Evolutionary conservation across 2,797 vertebrate species (phyloP), one percentile per base, ranked within the genome.

Genomic region (Sphenopsis melanotis): DNA sequence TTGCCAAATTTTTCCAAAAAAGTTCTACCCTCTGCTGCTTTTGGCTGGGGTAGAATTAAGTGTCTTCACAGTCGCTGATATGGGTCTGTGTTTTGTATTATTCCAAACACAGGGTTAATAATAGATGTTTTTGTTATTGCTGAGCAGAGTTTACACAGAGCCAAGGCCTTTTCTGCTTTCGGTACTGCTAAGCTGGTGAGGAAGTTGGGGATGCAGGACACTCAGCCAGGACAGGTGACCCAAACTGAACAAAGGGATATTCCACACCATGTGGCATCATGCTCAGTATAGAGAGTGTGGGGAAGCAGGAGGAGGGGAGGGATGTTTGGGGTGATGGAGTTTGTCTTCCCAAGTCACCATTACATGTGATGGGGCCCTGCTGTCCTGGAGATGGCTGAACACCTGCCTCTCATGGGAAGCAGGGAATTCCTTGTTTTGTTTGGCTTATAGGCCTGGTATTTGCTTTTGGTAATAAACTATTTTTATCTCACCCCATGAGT

Each of bases 101-200:
- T 59, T 23, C 22, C 16, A 41, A 59, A 37, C 19, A 23, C 6
- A 8, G 15, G 10, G 22, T 19, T 66, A 32, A 22, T 50, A 50
- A 36, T 1, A 17, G 16, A 17, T 49, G 18, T 10, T 36, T 55
- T 59, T 44, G 10, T 44, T 42, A 2, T 15, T 75, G 37, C 23
- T 75, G 53, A 12, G 27, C 37, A 44, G 27, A 4, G 23, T 23
- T 50, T 37, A 19, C 18, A 6, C 9, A 56, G 44, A 36, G 52
- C 22, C 44, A 27, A 74, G 15, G 36, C 14, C 32, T 34, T 57
- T 65, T 12, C 22, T 66, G 36, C 60, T 74, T 34, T 83, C 22
- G 0, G 0, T 32, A 32, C 21, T 49, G 44, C 32, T 1, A 10
- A 0, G 3, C 26, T 36, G 42, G 14, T 42, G 26, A 57, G 36